Conservation (phyloP, 1,140 invertebrate genomes). For the Drosophila jambulina region DNA sequence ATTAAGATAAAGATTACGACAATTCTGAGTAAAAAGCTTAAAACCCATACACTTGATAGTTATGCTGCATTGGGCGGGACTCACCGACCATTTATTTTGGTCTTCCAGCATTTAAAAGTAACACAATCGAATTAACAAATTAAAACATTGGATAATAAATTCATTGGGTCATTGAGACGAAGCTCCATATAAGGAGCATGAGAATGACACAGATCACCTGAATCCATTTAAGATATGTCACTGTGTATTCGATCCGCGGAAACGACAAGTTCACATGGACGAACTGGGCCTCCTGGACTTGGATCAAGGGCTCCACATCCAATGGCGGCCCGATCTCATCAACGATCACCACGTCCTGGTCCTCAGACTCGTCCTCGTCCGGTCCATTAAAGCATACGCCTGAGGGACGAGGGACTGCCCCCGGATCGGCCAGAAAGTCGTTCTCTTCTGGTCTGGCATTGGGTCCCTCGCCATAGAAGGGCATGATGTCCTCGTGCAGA, state of each 20-base stretch:
- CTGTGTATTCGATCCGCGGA: background rate
- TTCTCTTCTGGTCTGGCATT: background rate
- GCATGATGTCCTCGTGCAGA: conserved; percentile 1
- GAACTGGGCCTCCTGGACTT: background rate
- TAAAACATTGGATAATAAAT: background rate
- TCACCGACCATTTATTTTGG: background rate
- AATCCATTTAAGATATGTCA: background rate
- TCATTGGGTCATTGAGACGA: background rate
- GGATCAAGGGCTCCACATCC: background rate
- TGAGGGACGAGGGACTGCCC: conserved; percentile 46
- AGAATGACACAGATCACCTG: conserved; percentile 5
- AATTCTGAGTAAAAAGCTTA: background rate
- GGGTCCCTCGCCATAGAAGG: conserved; percentile 53
- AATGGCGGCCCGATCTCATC: background rate
- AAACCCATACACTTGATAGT: background rate
- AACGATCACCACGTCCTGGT: background rate
- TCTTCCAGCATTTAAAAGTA: background rate
- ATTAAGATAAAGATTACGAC: no score
- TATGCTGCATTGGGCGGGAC: background rate
- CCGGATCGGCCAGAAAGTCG: conserved; percentile 32
- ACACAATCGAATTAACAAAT: background rate
- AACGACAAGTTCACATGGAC: background rate
- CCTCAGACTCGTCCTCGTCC: background rate
- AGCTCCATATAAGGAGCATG: background rate
- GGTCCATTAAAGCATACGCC: conserved; percentile 31